phyloP scores from a whole-genome alignment of 2,888 invertebrate species.

The Agelastica alni region DNA sequence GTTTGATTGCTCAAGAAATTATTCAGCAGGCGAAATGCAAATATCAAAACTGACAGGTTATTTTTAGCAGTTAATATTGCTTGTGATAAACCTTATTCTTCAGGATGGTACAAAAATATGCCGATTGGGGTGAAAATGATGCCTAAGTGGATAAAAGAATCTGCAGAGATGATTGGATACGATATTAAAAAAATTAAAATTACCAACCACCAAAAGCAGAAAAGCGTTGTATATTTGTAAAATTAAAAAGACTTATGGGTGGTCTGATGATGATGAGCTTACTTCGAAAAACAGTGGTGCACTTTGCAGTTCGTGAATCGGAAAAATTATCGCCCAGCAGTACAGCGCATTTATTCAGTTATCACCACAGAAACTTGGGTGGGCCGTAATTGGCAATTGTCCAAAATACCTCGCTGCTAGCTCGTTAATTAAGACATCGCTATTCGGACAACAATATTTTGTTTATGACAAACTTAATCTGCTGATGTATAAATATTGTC shows the following conservation, averaged over 20 bases:
- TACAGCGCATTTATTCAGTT: conserved; percentile 32
- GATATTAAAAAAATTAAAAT: no score
- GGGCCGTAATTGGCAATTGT: conserved; percentile 10
- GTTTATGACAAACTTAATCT: conserved; percentile 50
- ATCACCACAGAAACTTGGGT: conserved; percentile 17
- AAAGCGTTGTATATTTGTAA: no score
- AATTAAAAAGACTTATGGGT: not conserved
- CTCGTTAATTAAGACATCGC: conserved; percentile 54
- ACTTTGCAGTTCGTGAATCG: conserved; percentile 51
- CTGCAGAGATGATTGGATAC: no score
- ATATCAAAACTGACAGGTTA: no score
- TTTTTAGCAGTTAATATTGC: no score
- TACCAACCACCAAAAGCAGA: no score
- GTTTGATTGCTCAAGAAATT: no score
- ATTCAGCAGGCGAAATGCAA: no score
- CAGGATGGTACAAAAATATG: no score
- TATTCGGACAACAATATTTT: conserved; percentile 52
- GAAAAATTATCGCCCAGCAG: conserved; percentile 50
- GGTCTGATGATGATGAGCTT: conserved; percentile 48
- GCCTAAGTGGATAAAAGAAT: no score
- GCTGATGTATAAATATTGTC: conserved; percentile 54
- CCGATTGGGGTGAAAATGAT: no score
- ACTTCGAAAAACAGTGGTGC: conserved; percentile 47
- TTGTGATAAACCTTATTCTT: no score
- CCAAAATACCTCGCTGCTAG: conserved; percentile 42